Conservation (phyloP, 2,113 vertebrate genomes). For the Oncorhynchus mykiss region DNA sequence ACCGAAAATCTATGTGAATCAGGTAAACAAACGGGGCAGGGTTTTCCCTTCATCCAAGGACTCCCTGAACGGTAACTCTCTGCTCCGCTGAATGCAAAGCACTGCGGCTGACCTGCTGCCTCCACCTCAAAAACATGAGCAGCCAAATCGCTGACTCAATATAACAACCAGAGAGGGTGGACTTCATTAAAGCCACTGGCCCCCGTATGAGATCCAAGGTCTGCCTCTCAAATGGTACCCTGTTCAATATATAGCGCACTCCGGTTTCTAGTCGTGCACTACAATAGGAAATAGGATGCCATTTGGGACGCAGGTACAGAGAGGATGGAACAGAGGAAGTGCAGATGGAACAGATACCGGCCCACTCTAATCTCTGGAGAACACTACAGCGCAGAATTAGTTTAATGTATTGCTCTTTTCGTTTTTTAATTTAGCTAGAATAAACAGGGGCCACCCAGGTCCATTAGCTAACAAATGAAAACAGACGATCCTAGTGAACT, state of each 20-base stretch:
- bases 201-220: neutral
- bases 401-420: neutral
- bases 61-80: conserved; percentile 8
- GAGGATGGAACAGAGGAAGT: neutral
- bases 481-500: neutral
- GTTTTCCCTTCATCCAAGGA: neutral
- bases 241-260: too few species aligned
- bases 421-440: neutral
- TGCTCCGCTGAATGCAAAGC: neutral
- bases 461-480: neutral
- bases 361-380: neutral
- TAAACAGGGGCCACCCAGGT: neutral
- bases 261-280: too few species aligned
- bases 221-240: neutral
- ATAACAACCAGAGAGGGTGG: conserved; percentile 6
- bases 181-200: conserved; percentile 16
- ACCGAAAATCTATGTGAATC: too few species aligned
- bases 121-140: neutral
- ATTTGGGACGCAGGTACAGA: too few species aligned
- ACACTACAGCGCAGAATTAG: neutral
- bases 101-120: neutral
- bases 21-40: neutral
- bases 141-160: conserved; percentile 10
- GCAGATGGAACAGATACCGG: conserved; percentile 3
- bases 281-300: too few species aligned